phyloP scores from a whole-genome alignment of 2,113 vertebrate species.

The Macrotus californicus region DNA sequence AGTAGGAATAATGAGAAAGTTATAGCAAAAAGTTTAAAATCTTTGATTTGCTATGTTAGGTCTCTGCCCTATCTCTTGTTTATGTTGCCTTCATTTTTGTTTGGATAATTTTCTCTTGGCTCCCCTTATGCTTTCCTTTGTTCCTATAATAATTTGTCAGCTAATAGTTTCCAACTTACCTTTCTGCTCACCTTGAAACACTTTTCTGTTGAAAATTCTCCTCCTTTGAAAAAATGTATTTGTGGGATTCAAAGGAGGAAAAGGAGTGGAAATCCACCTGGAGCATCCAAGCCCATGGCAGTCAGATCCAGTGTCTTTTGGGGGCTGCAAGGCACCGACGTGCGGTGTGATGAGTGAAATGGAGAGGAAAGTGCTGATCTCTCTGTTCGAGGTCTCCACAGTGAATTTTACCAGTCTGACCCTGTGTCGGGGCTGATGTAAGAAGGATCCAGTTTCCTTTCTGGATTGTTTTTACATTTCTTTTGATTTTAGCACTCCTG shows the following conservation, averaged over 20 bases:
- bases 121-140: neutral
- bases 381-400: neutral
- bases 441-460: neutral
- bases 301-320: neutral
- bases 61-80: neutral
- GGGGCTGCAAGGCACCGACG: too few relatives aligned
- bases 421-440: neutral
- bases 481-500: neutral
- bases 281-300: neutral
- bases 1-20: neutral
- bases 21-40: neutral
- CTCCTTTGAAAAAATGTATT: neutral
- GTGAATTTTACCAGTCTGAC: neutral
- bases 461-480: neutral
- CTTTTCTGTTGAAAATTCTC: conserved; percentile 9
- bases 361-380: neutral
- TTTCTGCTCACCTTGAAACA: neutral
- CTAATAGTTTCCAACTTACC: neutral
- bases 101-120: neutral
- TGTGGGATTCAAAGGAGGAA: neutral
- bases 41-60: neutral
- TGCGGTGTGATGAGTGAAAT: neutral
- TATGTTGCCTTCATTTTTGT: neutral
- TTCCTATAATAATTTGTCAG: neutral
- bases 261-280: neutral